Evolutionary conservation across 2,797 vertebrate species (phyloP), one percentile per base, ranked within the genome.

Genomic region (Anguilla megastoma): DNA sequence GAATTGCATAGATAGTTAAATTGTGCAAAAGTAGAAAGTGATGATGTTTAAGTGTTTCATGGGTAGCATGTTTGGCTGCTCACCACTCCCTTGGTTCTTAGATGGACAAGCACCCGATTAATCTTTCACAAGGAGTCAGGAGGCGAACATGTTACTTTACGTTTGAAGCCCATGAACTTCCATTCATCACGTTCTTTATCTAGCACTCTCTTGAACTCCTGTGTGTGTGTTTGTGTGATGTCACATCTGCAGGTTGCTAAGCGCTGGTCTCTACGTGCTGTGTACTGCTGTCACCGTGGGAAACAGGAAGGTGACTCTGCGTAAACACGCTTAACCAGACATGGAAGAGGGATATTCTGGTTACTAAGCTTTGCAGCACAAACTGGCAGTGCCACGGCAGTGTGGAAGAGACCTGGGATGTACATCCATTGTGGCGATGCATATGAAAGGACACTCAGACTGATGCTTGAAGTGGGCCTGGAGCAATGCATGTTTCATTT

Each of bases 271-370:
- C 56, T 85, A 12, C 21, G 48, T 85, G 54, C 58, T 16, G n/a
- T 30, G 21, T 84, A 56, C 5, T 6, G 33, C 50, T 16, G 82
- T 52, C 60, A 33, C 30, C 63, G 66, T 74, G 82, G 87, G 50
- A 85, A 85, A 88, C 63, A 88, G 82, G 66, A 88, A 18, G 82
- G 84, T 88, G 87, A 88, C 82, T 71, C 87, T 84, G 60, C n/a
- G 12, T 56, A 76, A 84, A 85, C 50, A 85, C 50, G 52, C 45
- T 52, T 24, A 50, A 63, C 36, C 3, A 60, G 84, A 66, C 0
- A 33, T n/a, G 33, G 54, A 63, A 24, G 56, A 36, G 84, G 84
- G 84, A 66, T 30, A 56, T 54, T 33, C 33, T 36, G 58, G 84
- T 85, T 63, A 56, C 33, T 41, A 54, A 79, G 33, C 8, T 21